Base-by-base conservation (phyloP, 2,113 vertebrate genomes). In the Sylvietta virens region DNA sequence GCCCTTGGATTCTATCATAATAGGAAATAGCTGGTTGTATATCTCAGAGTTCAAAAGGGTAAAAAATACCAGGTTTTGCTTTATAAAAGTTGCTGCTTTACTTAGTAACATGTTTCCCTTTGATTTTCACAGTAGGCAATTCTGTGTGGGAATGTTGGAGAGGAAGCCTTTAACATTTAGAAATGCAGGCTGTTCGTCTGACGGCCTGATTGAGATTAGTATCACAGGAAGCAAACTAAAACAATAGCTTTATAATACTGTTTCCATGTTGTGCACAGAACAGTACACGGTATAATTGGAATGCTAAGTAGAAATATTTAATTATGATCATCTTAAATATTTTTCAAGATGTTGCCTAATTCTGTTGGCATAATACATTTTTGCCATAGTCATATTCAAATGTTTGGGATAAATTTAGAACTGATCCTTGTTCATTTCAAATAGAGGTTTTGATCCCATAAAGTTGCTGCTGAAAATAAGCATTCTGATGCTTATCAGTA, bases 101-200 rank as follows among this genome's bases (percentile, higher is more conserved):
- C 98, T 98, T 98, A 98, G 97, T 96, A 98, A 97, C 98, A 97
- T 6, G 1, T 90, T 98, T 97, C 96, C 97, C 98, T 98, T 98
- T 98, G 98, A 98, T 98, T 98, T 97, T 98, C 98, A 98, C 98
- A 98, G 98, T 98, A 97, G 98, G 98, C 98, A 97, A 64, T 96
- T 97, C 85, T 97, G 97, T 97, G 97, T 98, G 98, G 97, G 98
- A 98, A 98, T 96, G 97, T 94, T 97, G 95, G 97, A 98, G 96
- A 98, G 98, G 98, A 98, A 98, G 97, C 97, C 96, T 98, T 97
- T 95, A 91, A 95, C 78, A 72, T 95, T 97, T 96, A 97, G 97
- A 97, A 97, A 97, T 90, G 90, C 95, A 96, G 97, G 97, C 97
- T 97, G 95, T 94, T 96, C 86, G 96, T 97, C 96, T 96, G 94